These are phyloP conservation scores for Danaus melanippus DNA, from an alignment of 1,140 invertebrate species.

Conservation along the genomic window DNA sequence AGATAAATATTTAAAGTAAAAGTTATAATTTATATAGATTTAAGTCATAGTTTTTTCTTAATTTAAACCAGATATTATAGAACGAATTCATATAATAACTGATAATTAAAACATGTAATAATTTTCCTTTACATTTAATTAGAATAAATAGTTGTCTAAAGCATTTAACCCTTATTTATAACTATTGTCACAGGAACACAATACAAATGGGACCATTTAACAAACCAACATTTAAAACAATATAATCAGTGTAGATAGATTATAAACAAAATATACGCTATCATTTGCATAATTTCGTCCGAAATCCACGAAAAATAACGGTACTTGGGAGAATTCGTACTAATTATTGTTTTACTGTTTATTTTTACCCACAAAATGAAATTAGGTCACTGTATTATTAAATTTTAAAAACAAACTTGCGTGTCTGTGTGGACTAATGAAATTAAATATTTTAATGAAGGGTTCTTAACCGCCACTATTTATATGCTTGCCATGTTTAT, in stretches of 20 bases:
- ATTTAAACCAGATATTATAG: too few relatives aligned
- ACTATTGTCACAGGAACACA: too few relatives aligned
- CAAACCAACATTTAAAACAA: conserved; percentile 9
- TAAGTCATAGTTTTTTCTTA: not conserved
- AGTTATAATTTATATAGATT: conserved; percentile 5
- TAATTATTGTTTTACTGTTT: conserved; percentile 29
- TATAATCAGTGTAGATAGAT: conserved; percentile 10
- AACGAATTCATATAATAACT: too few relatives aligned
- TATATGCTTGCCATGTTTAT: conserved; percentile 23
- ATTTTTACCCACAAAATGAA: conserved; percentile 27
- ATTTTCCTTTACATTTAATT: too few relatives aligned
- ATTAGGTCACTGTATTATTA: conserved; percentile 32
- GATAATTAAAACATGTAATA: too few relatives aligned
- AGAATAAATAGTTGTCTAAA: too few relatives aligned
- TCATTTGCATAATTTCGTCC: conserved; percentile 25
- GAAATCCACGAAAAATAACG: conserved; percentile 21
- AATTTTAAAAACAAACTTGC: conserved; percentile 36
- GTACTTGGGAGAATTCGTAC: conserved; percentile 16
- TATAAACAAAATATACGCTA: conserved; percentile 11
- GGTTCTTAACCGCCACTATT: conserved; percentile 26
- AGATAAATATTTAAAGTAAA: conserved; percentile 14
- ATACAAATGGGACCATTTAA: conserved; percentile 4
- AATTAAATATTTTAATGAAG: conserved; percentile 37
- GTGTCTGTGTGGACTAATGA: conserved; percentile 31
- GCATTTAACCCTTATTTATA: too few relatives aligned